Conservation (phyloP, 2,797 vertebrate genomes). For the Poeciliopsis gracilis region DNA sequence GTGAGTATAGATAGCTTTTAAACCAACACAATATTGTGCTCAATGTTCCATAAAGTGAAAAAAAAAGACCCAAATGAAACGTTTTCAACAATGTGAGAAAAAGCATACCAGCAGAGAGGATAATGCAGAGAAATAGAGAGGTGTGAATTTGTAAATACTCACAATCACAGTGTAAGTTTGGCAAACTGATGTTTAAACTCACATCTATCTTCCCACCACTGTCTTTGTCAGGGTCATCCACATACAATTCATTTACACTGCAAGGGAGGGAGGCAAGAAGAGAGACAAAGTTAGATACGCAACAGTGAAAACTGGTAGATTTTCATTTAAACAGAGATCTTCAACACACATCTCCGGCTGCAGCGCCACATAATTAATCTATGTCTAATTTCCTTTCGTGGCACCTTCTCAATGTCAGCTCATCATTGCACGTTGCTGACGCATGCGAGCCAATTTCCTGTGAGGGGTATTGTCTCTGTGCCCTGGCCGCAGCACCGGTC, state of each 20-base stretch:
- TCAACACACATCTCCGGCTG: constrained; percentile 14
- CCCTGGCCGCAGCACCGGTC: constrained; percentile 37
- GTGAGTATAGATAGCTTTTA: not conserved
- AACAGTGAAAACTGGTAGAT: not conserved
- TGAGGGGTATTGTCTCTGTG: constrained; percentile 46
- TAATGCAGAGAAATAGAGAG: constrained; percentile 42
- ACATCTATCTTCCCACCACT: constrained; percentile 99
- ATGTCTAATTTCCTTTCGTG: constrained; percentile 61
- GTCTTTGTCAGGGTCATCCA: constrained; percentile 98
- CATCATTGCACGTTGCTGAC: constrained; percentile 63
- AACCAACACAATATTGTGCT: not conserved
- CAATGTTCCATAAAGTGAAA: constrained; percentile 10
- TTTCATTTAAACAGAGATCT: not conserved
- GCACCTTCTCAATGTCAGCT: constrained; percentile 41
- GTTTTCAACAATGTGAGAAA: constrained; percentile 7
- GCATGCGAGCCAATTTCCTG: constrained; percentile 70
- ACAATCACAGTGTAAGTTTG: constrained; percentile 55
- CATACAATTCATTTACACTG: constrained; percentile 98
- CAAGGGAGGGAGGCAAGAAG: constrained; percentile 25
- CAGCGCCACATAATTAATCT: constrained; percentile 28
- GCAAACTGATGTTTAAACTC: constrained; percentile 75
- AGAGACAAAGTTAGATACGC: constrained; percentile 11
- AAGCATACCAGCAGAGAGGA: constrained; percentile 37
- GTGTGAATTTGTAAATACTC: constrained; percentile 78
- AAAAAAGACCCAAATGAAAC: constrained; percentile 7